A percentile compares a stretch with the other conserved stretches of the same genome.
Evolutionary conservation across 2,113 vertebrate species (phyloP).

Genomic region (Lepisosteus osseus): DNA sequence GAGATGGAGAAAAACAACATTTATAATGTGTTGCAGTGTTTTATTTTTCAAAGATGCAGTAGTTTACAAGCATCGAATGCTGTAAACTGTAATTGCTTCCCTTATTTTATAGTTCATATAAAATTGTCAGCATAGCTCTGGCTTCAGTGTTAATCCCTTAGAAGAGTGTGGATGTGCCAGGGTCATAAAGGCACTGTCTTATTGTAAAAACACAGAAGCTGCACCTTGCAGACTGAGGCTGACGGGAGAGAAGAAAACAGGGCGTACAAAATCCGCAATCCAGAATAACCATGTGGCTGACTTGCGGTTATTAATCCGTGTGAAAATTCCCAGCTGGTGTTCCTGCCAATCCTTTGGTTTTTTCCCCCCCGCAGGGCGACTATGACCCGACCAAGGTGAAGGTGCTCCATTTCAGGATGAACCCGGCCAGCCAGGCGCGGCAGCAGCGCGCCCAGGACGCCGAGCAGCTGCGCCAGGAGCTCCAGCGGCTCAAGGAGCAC

Average conservation of each 20-base stretch:
- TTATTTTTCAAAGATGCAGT: too few relatives aligned
- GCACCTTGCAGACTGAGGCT: too few relatives aligned
- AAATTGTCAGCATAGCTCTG: too few relatives aligned
- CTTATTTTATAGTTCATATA: too few relatives aligned
- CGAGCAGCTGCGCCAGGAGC: slow-evolving; percentile 76
- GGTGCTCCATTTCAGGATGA: slow-evolving; percentile 85
- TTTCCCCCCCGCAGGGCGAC: slow-evolving; percentile 66
- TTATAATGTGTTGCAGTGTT: too few relatives aligned
- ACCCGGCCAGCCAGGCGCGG: slow-evolving; percentile 76
- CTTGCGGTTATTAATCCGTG: background rate
- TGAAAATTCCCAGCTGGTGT: background rate
- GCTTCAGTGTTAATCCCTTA: too few relatives aligned
- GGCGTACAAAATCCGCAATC: background rate
- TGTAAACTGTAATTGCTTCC: too few relatives aligned
- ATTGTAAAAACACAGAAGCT: too few relatives aligned
- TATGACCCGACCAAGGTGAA: slow-evolving; percentile 82
- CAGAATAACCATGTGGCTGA: background rate
- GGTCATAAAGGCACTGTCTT: too few relatives aligned
- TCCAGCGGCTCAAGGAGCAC: slow-evolving; percentile 68
- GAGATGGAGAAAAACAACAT: too few relatives aligned
- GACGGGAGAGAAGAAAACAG: background rate
- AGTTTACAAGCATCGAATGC: too few relatives aligned
- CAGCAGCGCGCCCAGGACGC: slow-evolving; percentile 76
- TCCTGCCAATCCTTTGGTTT: background rate
- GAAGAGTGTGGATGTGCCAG: too few relatives aligned